Evolutionary conservation across 2,797 vertebrate species (phyloP).

Genomic region (Epinephelus awoara): DNA sequence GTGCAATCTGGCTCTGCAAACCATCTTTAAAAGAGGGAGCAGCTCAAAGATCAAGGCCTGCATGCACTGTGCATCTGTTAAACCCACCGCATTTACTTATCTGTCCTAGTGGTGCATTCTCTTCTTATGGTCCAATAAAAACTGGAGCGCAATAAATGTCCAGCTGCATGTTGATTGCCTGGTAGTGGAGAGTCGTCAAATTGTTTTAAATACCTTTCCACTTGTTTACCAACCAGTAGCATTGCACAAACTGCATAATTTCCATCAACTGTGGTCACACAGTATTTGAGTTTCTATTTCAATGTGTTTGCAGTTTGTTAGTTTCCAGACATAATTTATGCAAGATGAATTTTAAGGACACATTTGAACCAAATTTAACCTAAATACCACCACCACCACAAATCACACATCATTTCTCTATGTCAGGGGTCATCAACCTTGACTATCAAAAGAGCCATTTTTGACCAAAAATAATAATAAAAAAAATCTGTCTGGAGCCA

Average conservation of each 20-base stretch:
- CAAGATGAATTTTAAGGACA: no score
- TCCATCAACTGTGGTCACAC: background rate
- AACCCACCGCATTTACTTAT: conserved; percentile 23
- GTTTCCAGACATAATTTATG: no score
- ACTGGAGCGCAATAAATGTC: conserved; percentile 54
- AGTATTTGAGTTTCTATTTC: background rate
- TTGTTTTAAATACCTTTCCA: conserved; percentile 33
- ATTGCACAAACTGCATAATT: background rate
- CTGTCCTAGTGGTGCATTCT: conserved; percentile 24
- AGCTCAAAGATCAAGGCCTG: conserved; percentile 15
- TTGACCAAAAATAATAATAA: no score
- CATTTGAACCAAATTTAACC: no score
- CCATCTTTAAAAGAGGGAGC: conserved; percentile 43
- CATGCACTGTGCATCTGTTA: conserved; percentile 33
- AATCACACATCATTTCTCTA: no score
- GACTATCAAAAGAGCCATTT: no score
- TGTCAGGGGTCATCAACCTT: no score
- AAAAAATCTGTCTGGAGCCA: no score
- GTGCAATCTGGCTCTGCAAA: conserved; percentile 36
- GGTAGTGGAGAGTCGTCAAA: conserved; percentile 19
- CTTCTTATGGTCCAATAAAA: conserved; percentile 45
- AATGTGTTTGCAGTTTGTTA: background rate
- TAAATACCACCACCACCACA: no score
- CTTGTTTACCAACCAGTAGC: conserved; percentile 12
- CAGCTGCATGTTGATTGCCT: conserved; percentile 43